Conservation (phyloP, 2,797 vertebrate species). For the Arremon aurantiirostris region DNA sequence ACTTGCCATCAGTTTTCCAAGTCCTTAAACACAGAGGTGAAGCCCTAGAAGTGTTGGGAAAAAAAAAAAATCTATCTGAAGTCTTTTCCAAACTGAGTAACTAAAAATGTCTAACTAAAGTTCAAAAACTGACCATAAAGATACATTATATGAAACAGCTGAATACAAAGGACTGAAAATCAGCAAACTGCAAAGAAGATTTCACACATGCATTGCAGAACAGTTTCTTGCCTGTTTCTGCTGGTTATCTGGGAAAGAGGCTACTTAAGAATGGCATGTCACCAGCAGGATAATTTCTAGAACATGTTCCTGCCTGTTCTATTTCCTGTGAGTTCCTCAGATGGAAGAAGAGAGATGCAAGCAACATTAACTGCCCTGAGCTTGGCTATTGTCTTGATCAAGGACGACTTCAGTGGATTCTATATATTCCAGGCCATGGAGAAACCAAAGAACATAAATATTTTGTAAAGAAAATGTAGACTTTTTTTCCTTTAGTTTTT, state of each 20-base stretch:
- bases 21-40: not conserved
- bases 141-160: not conserved
- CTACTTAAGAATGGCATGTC: not conserved
- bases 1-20: not conserved
- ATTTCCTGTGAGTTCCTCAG: not conserved
- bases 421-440: not conserved
- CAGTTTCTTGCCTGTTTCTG: not conserved
- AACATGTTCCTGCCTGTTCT: not conserved
- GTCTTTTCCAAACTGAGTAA: not conserved
- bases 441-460: not conserved
- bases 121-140: not conserved
- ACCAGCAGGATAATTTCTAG: not conserved
- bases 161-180: not conserved
- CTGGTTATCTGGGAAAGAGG: not conserved
- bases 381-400: not conserved
- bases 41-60: not conserved
- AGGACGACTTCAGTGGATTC: not conserved
- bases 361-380: not conserved
- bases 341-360: not conserved
- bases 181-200: not conserved
- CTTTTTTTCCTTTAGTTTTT: accelerated
- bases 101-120: not conserved
- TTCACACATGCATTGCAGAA: not conserved
- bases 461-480: not conserved
- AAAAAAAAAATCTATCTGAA: not conserved